Conservation (phyloP, 1,140 invertebrate genomes). For the Venturia canescens region DNA sequence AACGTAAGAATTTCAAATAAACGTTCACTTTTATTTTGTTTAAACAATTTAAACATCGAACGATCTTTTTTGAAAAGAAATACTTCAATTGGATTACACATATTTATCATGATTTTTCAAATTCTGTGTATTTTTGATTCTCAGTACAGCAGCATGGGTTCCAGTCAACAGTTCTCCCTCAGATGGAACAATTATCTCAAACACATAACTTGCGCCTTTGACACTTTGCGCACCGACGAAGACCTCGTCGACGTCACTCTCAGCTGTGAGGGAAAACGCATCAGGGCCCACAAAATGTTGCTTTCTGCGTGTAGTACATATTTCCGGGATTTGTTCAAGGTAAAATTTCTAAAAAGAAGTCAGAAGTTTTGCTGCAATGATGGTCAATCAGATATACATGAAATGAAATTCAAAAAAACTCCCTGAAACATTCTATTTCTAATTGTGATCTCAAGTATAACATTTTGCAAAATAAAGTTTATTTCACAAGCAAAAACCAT, state of each 20-base stretch:
- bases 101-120: not conserved
- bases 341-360: conserved; percentile 55
- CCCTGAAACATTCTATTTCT: too few species aligned
- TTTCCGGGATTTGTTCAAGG: conserved; percentile 89
- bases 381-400: too few species aligned
- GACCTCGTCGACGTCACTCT: conserved; percentile 92
- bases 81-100: not conserved
- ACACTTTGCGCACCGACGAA: conserved; percentile 85
- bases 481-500: too few species aligned
- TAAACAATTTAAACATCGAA: not conserved
- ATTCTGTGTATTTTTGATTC: conserved; percentile 49
- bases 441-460: too few species aligned
- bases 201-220: conserved; percentile 87
- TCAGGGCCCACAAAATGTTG: conserved; percentile 91
- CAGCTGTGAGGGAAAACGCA: conserved; percentile 88
- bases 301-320: conserved; percentile 89
- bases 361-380: too few species aligned
- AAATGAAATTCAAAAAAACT: too few species aligned
- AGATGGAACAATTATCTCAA: conserved; percentile 87
- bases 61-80: not conserved
- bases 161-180: conserved; percentile 84
- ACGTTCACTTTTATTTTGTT: too few species aligned
- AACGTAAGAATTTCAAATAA: too few species aligned
- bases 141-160: conserved; percentile 74
- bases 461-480: too few species aligned